phyloP scores from a whole-genome alignment of 2,113 vertebrate species.

The Syrmaticus mikado region DNA sequence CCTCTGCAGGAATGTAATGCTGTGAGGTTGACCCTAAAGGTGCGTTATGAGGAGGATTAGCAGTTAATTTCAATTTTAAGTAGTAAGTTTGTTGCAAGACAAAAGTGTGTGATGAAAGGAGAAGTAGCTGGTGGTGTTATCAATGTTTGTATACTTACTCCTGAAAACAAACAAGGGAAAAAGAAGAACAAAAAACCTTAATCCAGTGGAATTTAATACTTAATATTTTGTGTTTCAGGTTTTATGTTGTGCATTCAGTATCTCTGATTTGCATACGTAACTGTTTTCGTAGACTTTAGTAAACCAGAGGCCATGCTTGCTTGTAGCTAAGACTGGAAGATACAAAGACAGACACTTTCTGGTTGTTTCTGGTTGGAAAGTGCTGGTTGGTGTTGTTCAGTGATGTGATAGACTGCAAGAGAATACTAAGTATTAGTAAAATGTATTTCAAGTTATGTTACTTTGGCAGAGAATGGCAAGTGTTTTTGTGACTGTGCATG shows the following conservation, averaged over 20 bases:
- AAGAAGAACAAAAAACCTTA: neutral
- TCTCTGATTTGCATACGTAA: neutral
- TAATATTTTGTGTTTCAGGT: neutral
- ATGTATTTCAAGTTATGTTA: neutral
- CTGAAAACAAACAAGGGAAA: neutral
- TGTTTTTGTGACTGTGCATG: neutral
- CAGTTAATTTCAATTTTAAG: neutral
- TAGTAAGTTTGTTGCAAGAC: neutral
- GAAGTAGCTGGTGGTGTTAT: neutral
- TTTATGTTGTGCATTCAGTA: neutral
- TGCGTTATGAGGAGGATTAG: conserved; percentile 22
- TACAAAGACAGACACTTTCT: neutral
- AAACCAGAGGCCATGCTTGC: neutral
- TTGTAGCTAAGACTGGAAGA: neutral
- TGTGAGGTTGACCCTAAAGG: conserved; percentile 94
- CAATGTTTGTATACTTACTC: rapidly evolving
- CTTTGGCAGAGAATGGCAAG: neutral
- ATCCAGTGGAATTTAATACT: neutral
- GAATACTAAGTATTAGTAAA: neutral
- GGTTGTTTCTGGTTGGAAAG: neutral
- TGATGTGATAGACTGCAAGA: neutral
- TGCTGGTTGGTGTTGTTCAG: neutral
- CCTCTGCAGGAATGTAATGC: conserved; percentile 91
- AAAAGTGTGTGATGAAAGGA: neutral
- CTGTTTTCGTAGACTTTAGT: neutral